Percentiles rank a stretch among this genome's conserved stretches.
phyloP scores from a whole-genome alignment of 2,797 vertebrate species.

The Lutjanus argentimaculatus region DNA sequence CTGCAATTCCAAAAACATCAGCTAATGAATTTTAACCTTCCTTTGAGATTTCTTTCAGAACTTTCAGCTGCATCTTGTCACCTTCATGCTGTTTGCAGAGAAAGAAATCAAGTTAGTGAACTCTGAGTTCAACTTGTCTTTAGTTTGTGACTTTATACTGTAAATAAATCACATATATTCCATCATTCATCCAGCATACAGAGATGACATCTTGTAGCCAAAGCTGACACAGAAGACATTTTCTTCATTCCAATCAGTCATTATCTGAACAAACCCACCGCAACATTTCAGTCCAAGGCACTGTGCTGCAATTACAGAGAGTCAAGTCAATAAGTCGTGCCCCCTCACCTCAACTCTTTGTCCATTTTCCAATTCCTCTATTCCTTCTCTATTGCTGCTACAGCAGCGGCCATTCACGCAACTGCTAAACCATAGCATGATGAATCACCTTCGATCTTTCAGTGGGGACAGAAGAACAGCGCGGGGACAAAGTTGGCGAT shows the following conservation, averaged over 20 bases:
- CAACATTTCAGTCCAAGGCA: background rate
- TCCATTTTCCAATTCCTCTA: background rate
- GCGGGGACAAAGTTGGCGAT: background rate
- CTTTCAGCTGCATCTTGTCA: background rate
- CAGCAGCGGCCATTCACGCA: background rate
- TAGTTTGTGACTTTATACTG: background rate
- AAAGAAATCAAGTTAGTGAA: background rate
- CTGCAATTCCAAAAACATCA: background rate
- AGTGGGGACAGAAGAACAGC: slow-evolving; percentile 1
- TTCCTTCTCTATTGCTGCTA: background rate
- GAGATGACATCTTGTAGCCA: background rate
- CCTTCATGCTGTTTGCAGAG: too few relatives aligned
- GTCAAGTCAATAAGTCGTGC: slow-evolving; percentile 30
- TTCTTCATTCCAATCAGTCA: slow-evolving; percentile 5
- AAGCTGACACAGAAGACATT: background rate
- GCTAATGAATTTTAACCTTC: background rate
- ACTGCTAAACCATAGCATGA: slow-evolving; percentile 26
- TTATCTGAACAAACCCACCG: slow-evolving; percentile 11
- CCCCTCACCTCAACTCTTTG: slow-evolving; percentile 9
- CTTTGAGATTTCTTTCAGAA: background rate
- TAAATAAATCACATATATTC: background rate
- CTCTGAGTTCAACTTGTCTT: background rate
- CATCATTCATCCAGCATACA: background rate
- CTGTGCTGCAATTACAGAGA: background rate
- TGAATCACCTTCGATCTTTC: slow-evolving; percentile 30